Percentiles rank a stretch among this genome's conserved stretches.
These are phyloP conservation scores for Ophioninae sp. DNA, from an alignment of 2,888 invertebrate genomes.

Conservation along the genomic window DNA sequence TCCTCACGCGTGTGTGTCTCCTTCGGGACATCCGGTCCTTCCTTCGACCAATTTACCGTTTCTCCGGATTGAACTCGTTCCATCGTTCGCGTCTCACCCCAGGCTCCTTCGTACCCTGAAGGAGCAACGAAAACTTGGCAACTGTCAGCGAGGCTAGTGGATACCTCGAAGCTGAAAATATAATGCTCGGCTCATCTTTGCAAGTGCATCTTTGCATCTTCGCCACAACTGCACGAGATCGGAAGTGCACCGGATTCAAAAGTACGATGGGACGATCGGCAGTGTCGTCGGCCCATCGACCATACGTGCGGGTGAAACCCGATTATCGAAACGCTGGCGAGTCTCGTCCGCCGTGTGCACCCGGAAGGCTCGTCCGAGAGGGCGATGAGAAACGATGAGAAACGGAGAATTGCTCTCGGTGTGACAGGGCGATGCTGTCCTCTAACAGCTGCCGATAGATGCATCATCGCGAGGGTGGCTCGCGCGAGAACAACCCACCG, in stretches of 20 bases:
- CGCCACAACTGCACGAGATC: constrained; percentile 4
- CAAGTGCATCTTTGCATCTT: constrained; percentile 25
- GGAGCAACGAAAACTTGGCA: background rate
- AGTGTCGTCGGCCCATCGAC: no score
- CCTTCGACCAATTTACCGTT: constrained; percentile 40
- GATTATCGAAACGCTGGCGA: constrained; percentile 33
- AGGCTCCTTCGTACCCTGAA: constrained; percentile 29
- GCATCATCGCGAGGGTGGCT: constrained; percentile 74
- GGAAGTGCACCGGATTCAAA: background rate
- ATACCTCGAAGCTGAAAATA: constrained; percentile 22
- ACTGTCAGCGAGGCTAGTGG: background rate
- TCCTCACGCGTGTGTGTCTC: constrained; percentile 6
- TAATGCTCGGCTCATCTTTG: constrained; percentile 29
- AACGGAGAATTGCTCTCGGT: constrained; percentile 64
- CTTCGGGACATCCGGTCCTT: constrained; percentile 45
- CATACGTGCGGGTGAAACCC: constrained; percentile 45
- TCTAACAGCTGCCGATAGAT: constrained; percentile 77
- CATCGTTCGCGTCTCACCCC: constrained; percentile 11
- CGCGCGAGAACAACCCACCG: constrained; percentile 61
- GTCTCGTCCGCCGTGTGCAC: constrained; percentile 27
- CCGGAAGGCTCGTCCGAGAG: constrained; percentile 19
- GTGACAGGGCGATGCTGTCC: constrained; percentile 70
- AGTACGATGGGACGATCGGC: no score
- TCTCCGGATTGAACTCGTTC: constrained; percentile 33
- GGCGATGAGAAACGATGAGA: constrained; percentile 48